These are phyloP conservation scores for Pseudococcus viburni DNA, from an alignment of 2,888 invertebrate species.

Conservation along the genomic window DNA sequence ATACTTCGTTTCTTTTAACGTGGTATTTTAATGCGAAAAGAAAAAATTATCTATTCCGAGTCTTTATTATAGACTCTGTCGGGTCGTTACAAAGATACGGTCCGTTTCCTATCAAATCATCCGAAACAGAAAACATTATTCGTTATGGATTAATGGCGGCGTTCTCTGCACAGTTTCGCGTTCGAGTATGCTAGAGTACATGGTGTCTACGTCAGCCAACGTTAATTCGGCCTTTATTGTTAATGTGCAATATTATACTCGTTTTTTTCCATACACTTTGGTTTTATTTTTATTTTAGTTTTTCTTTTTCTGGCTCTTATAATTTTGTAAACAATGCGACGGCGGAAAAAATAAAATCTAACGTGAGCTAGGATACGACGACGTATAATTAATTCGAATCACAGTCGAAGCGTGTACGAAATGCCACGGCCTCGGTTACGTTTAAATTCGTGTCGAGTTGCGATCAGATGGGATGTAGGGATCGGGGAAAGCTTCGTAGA, in stretches of 20 bases:
- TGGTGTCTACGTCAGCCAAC: neutral
- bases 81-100: constrained; percentile 58
- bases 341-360: constrained; percentile 33
- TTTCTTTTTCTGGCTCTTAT: neutral
- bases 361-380: neutral
- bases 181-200: neutral
- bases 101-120: constrained; percentile 55
- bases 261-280: neutral
- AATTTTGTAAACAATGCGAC: constrained; percentile 35
- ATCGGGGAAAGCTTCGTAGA: neutral
- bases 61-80: constrained; percentile 51
- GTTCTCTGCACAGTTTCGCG: constrained; percentile 12
- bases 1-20: constrained; percentile 32
- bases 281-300: constrained; percentile 11
- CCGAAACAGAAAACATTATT: constrained; percentile 57
- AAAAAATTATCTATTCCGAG: constrained; percentile 48
- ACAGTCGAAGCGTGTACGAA: constrained; percentile 35
- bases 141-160: constrained; percentile 44
- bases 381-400: constrained; percentile 46
- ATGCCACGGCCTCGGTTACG: neutral
- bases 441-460: neutral
- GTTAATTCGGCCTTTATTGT: constrained; percentile 53
- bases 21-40: constrained; percentile 51
- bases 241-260: constrained; percentile 39
- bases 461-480: neutral